Percentiles rank a stretch among this genome's conserved stretches.
These are phyloP conservation scores for Protaetia brevitarsis DNA, from an alignment of 1,140 invertebrate species.

Conservation along the genomic window DNA sequence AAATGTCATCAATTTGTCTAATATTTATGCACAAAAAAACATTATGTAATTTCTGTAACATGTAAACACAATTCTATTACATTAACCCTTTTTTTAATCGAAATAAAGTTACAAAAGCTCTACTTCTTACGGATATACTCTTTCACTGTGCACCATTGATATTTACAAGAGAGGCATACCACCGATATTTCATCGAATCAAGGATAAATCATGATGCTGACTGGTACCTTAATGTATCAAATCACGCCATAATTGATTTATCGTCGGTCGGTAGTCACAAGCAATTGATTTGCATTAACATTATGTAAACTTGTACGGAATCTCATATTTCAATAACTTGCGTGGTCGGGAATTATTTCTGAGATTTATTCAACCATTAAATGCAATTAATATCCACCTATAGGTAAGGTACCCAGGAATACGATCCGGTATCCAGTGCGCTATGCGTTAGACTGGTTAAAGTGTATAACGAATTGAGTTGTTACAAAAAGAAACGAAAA, in stretches of 20 bases:
- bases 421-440: constrained; percentile 3
- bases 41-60: too few species aligned
- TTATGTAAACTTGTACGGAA: constrained; percentile 42
- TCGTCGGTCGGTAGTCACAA: constrained; percentile 40
- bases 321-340: constrained; percentile 41
- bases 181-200: constrained; percentile 42
- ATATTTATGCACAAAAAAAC: too few species aligned
- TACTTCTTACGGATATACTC: too few species aligned
- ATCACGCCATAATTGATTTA: constrained; percentile 46
- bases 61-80: too few species aligned
- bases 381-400: constrained; percentile 20
- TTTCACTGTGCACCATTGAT: constrained; percentile 3
- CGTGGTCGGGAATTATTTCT: constrained; percentile 32
- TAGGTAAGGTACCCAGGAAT: background rate
- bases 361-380: constrained; percentile 30
- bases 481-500: constrained; percentile 4
- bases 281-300: constrained; percentile 47
- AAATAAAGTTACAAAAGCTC: too few species aligned
- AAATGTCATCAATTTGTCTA: too few species aligned
- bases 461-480: background rate
- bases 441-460: background rate
- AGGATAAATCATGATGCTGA: constrained; percentile 41
- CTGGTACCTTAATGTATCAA: constrained; percentile 44
- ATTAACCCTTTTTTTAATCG: too few species aligned
- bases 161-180: constrained; percentile 18